A percentile compares a stretch with the other conserved stretches of the same genome.
Conservation (phyloP, 2,797 vertebrate species). For the Microcaecilia unicolor region DNA sequence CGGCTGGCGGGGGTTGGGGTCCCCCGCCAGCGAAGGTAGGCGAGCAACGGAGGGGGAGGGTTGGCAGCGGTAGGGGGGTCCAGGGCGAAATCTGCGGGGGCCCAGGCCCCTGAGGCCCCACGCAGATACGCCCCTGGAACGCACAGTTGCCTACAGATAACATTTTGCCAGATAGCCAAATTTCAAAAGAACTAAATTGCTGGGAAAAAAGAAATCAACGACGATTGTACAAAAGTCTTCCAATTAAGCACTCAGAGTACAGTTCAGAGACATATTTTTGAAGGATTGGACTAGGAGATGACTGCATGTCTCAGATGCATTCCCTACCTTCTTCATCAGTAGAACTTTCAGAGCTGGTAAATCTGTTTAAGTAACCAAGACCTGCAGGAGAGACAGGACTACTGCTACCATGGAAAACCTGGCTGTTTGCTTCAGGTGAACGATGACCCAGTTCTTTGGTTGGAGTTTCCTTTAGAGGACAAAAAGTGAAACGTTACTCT, state of each 20-base stretch:
- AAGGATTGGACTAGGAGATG: background rate
- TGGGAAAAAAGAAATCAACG: too few relatives aligned
- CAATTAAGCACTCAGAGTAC: background rate
- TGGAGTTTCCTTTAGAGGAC: conserved; percentile 78
- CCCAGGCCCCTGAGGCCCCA: too few relatives aligned
- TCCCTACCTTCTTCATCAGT: conserved; percentile 95
- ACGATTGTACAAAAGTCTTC: too few relatives aligned
- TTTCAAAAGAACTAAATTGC: too few relatives aligned
- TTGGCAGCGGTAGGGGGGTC: too few relatives aligned
- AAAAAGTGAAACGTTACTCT: background rate
- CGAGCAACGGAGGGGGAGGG: too few relatives aligned
- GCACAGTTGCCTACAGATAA: too few relatives aligned
- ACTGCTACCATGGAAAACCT: conserved; percentile 58
- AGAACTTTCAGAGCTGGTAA: conserved; percentile 89
- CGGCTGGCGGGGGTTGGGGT: too few relatives aligned
- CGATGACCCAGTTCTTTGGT: conserved; percentile 86
- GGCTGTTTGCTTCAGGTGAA: conserved; percentile 54
- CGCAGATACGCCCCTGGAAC: too few relatives aligned
- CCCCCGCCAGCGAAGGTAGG: too few relatives aligned
- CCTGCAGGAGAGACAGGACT: conserved; percentile 48
- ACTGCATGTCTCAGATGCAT: background rate
- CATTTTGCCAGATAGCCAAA: too few relatives aligned
- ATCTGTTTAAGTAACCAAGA: conserved; percentile 68
- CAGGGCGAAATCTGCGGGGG: too few relatives aligned
- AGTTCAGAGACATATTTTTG: background rate